Conservation (phyloP, 1,140 invertebrate species). For the Cheumatopsyche charites region DNA sequence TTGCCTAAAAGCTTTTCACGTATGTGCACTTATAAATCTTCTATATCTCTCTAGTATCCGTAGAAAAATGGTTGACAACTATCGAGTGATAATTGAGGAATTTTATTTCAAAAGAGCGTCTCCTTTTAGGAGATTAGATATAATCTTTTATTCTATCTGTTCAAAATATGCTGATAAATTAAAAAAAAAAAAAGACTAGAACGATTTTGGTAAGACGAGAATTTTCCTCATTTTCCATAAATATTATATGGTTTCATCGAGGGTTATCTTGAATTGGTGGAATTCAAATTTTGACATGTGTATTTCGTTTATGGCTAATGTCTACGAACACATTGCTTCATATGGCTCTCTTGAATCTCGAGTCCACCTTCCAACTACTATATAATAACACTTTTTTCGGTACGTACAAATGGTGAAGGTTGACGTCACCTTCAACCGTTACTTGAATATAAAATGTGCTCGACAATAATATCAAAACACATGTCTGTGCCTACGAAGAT, state of each 20-base stretch:
- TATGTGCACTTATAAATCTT: background rate
- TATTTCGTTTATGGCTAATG: too few relatives aligned
- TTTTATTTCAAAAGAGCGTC: too few relatives aligned
- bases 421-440: constrained; percentile 38
- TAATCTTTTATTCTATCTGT: too few relatives aligned
- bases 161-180: too few relatives aligned
- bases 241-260: too few relatives aligned
- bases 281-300: too few relatives aligned
- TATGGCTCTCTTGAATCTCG: background rate
- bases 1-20: background rate
- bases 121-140: too few relatives aligned
- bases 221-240: too few relatives aligned
- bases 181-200: too few relatives aligned
- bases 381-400: background rate
- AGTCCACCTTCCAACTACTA: constrained; percentile 9
- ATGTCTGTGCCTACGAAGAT: background rate
- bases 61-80: background rate
- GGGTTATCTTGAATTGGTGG: too few relatives aligned
- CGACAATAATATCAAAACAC: constrained; percentile 17
- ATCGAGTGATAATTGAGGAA: too few relatives aligned
- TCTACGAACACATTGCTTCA: background rate
- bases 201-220: too few relatives aligned
- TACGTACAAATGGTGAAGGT: constrained; percentile 22
- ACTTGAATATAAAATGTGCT: constrained; percentile 18
- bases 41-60: background rate